Evolutionary conservation across 2,888 invertebrate genomes (phyloP), one percentile per base, ranked within the genome.

Genomic region (Microplitis deprimator): DNA sequence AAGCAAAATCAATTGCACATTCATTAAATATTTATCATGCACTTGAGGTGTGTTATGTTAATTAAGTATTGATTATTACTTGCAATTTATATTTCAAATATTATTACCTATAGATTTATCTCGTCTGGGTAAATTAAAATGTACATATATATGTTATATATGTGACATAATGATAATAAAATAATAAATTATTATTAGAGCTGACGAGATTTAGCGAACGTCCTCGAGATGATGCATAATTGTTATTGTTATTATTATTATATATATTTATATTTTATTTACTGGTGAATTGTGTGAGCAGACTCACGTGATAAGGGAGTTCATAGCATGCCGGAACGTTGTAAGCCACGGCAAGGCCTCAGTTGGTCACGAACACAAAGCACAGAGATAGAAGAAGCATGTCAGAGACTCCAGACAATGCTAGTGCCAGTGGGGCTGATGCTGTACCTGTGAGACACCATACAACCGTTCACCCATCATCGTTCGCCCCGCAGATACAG

Each of bases 301-400:
- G 85, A 88, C 89, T 88, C 89, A 89, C 88, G 88, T 88, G 89
- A 83, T 81, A 82, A 83, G 80, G 81, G 82, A 82, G 82, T 79
- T 82, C 83, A 81, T 83, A 87, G 85, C 89, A 89, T 89, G 89
- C 89, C 89, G 87, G 88, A 88, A 87, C 87, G 85, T 87, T 86
- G 85, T 85, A 71, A 87, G 88, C 88, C 87, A 86, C 87, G 82
- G 83, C 85, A 85, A 86, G 87, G 89, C 88, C 88, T 89, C 89
- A 89, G 89, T 88, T 85, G 88, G 87, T 87, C 89, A 88, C 89
- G 89, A 89, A 88, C 88, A 90, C 88, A 89, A 90, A 90, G 90
- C 90, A 90, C 88, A 90, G 89, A 89, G 89, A 89, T 86, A 90
- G 90, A 80, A 89, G 90, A 90, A 90, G 89, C 90, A 90, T 89